phyloP scores from a whole-genome alignment of 37 sponge, comb jelly and placozoan genomes.

The Crambe crambe region DNA sequence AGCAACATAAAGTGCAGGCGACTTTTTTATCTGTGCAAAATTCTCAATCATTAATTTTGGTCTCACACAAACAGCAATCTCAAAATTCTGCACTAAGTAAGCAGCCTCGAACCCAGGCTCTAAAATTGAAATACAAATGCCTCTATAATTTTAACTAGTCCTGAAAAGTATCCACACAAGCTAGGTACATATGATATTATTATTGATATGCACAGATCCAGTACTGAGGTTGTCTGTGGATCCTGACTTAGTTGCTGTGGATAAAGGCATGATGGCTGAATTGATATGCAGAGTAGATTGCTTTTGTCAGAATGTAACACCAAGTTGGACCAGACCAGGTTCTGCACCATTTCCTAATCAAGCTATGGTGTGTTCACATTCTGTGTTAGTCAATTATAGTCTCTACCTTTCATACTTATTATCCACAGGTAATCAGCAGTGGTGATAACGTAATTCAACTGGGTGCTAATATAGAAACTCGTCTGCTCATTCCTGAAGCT shows the following conservation, averaged over 20 bases:
- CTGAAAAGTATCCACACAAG: no score
- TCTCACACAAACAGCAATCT: no score
- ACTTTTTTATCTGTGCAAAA: no score
- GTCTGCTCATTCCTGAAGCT: neutral
- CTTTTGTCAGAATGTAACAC: conserved; percentile 3
- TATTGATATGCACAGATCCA: conserved; percentile 4
- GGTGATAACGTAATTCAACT: neutral
- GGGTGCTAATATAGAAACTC: neutral
- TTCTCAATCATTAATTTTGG: no score
- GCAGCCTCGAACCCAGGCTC: no score
- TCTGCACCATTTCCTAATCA: neutral
- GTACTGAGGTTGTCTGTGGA: neutral
- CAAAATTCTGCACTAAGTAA: no score
- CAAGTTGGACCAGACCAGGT: neutral
- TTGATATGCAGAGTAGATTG: neutral
- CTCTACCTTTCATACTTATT: neutral
- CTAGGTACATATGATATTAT: no score
- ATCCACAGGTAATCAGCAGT: neutral
- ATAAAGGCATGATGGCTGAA: neutral
- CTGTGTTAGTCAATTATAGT: no score
- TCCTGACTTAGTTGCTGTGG: neutral
- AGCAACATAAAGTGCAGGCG: no score
- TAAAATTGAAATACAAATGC: no score
- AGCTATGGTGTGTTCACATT: neutral
- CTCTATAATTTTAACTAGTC: no score